Evolutionary conservation across 2,797 vertebrate genomes (phyloP).

Genomic region (Setipinna tenuifilis): DNA sequence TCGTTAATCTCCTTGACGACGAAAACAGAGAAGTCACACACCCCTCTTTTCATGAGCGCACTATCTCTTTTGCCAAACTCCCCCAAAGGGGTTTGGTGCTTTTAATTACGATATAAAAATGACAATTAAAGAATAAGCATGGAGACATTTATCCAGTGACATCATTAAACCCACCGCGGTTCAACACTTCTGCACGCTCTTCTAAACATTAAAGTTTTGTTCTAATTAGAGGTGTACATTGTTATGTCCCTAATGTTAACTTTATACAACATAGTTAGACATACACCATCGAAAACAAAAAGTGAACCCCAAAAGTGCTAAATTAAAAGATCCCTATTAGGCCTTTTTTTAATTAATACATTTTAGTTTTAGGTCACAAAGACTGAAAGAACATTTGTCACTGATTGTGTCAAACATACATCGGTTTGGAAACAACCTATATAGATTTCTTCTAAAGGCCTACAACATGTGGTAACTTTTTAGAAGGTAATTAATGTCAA

Average conservation of each 20-base stretch:
- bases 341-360: no score
- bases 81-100: not conserved
- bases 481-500: no score
- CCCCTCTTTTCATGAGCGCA: not conserved
- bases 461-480: no score
- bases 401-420: no score
- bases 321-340: no score
- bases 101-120: conserved; percentile 1
- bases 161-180: not conserved
- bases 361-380: no score
- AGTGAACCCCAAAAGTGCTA: not conserved
- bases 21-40: conserved; percentile 4
- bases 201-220: not conserved
- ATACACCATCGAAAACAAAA: not conserved
- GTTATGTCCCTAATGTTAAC: not conserved
- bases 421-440: no score
- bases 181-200: not conserved
- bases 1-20: not conserved
- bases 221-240: not conserved
- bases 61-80: not conserved
- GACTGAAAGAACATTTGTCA: no score
- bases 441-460: no score
- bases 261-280: not conserved
- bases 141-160: not conserved
- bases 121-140: not conserved